Base-by-base conservation (phyloP, 2,113 vertebrate species). In the Pampusana beccarii region DNA sequence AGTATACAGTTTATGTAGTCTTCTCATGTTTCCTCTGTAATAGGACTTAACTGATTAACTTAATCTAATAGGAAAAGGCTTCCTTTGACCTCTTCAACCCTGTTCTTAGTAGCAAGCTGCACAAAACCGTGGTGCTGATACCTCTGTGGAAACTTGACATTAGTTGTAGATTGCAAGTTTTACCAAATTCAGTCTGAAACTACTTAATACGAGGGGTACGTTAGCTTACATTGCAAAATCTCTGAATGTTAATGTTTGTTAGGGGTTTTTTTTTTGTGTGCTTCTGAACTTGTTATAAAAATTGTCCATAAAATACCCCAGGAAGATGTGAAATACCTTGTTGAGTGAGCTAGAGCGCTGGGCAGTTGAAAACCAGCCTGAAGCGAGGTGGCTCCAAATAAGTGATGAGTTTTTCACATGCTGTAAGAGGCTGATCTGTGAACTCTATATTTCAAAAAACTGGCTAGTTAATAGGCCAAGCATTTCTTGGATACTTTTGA, bases 41-140 rank as follows among this genome's bases (percentile, higher is more conserved):
- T 42, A 72, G 73, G 86, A 92, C 95, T 91, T 92, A 94, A 84
- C 81, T 91, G 85, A 86, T 94, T 79, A 92, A 96, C 77, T 94
- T 93, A 91, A 96, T 96, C 88, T 96, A 81, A 93, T 79, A 89
- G 94, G 80, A 72, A 81, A 62, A 91, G 77, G 70, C 62, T 96
- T 95, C 70, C 88, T 91, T 72, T 96, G 86, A 92, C 92, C 90
- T 89, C 50, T 87, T 91, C 9, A 75, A 77, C 83, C 29, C 70
- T 77, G 36, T 58, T 89, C 50, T 61, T 86, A 56, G 60, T 75
- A 86, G 65, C 48, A 81, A 93, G 65, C 73, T 78, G 70, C 19
- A 72, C 60, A 71, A 40, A 85, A 48, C 67, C 67, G 9, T 54
- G 36, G 48, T 24, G 9, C 26, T 60, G 53, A 51, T 92, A 56